These are phyloP conservation scores for Hydropsyche betteni DNA, from an alignment of 2,888 invertebrate species.

Conservation along the genomic window DNA sequence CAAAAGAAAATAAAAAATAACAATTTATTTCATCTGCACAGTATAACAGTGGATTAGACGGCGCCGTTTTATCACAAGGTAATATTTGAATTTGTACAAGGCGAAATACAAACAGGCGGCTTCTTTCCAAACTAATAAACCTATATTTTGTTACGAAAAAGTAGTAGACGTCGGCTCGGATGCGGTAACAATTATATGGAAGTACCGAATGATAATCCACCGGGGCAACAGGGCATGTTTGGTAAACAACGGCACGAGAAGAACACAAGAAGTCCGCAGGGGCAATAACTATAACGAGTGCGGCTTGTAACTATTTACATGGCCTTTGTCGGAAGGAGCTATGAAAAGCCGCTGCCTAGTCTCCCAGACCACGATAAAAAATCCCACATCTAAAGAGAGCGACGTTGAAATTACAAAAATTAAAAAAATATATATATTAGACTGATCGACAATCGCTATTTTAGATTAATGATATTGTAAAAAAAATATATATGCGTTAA, in stretches of 20 bases:
- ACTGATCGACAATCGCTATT: too few species aligned
- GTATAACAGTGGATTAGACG: too few species aligned
- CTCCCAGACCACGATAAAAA: conserved; percentile 10
- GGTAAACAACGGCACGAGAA: conserved; percentile 36
- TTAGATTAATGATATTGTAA: too few species aligned
- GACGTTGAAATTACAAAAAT: neutral
- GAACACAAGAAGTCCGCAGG: conserved; percentile 33
- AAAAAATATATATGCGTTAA: too few species aligned
- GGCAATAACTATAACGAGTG: conserved; percentile 40
- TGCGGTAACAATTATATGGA: conserved; percentile 44
- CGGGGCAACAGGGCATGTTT: conserved; percentile 31
- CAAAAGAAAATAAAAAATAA: too few species aligned
- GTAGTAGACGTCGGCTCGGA: conserved; percentile 17
- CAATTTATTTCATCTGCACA: too few species aligned
- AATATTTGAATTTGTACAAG: too few species aligned
- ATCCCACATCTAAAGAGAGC: conserved; percentile 6
- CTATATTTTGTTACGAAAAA: too few species aligned
- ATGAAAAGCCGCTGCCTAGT: conserved; percentile 2
- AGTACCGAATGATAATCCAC: conserved; percentile 41
- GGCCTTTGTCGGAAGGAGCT: conserved; percentile 25
- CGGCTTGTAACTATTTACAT: conserved; percentile 33
- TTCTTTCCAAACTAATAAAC: neutral
- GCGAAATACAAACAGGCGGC: too few species aligned
- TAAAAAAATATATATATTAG: too few species aligned
- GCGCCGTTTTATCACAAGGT: too few species aligned